Conservation (phyloP, 2,797 vertebrate species). For the Vespertilio murinus region DNA sequence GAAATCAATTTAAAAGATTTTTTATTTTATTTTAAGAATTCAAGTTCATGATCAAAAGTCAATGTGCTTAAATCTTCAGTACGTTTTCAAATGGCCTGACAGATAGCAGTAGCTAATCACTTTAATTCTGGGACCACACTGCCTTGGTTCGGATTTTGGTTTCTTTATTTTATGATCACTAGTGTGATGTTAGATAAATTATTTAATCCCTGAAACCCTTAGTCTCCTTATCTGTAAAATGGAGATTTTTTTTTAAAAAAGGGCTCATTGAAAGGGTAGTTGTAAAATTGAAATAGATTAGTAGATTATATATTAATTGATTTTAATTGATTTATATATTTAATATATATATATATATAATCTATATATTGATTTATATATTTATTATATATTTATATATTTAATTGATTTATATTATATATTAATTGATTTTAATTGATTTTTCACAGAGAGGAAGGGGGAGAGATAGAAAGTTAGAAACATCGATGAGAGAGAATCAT, state of each 20-base stretch:
- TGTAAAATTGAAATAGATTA: not conserved
- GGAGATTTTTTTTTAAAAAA: not conserved
- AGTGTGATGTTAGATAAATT: not conserved
- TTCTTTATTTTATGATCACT: not conserved
- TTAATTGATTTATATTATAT: no score
- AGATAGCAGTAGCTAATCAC: not conserved
- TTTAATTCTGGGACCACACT: not conserved
- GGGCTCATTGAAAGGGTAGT: not conserved
- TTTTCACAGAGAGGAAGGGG: no score
- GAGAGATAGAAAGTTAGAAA: no score
- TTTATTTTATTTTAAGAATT: not conserved
- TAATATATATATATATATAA: no score
- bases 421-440: no score
- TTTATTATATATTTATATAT: no score
- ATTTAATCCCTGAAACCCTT: not conserved
- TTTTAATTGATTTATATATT: no score
- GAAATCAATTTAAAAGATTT: not conserved
- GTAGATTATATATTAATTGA: not conserved
- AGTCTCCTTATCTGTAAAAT: not conserved
- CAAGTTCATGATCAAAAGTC: not conserved
- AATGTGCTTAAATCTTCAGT: not conserved
- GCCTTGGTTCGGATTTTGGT: not conserved
- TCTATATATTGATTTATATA: no score
- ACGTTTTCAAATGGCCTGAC: not conserved
- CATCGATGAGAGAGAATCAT: no score